Base-by-base conservation (phyloP, 2,797 vertebrate genomes). In the Tapirus indicus region DNA sequence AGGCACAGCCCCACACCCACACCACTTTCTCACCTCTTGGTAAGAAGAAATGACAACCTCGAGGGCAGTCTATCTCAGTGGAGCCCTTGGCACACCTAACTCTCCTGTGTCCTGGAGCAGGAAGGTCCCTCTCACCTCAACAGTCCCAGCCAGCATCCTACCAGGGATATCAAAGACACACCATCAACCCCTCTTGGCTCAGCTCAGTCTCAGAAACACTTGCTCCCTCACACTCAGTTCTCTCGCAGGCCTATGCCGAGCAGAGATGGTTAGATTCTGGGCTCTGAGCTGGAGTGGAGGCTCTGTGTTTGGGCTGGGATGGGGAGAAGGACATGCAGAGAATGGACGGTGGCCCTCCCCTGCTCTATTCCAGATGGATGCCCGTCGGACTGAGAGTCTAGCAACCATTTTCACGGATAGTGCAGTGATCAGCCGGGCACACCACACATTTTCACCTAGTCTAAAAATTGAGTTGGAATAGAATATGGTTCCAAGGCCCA, bases 401-500 rank as follows among this genome's bases (percentile, higher is more conserved):
- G 41, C 52, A 6, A 47, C 58, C 54, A 52, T 77, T 77, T 64
- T 84, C 74, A 96, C 10, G 32, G 79, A 47, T 0, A 83, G 75
- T 0, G 0, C n/a, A 66, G 44, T 1, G 9, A 60, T 58, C 66
- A 71, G 66, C 25, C 0, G 0, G 79, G 11, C 35, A 56, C 11
- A n/a, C 18, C 23, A 0, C 1, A 7, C 1, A 2, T 13, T 9
- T 69, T 88, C 60, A 41, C 7, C 47, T 56, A 23, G 47, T 80
- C 69, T 54, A 35, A 79, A 80, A 66, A 96, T 0, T 69, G 56
- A 78, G 32, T 11, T 90, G 41, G 62, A 77, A 18, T 12, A 58
- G 60, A 75, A 32, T 8, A 29, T 32, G 21, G 10, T 80, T 88
- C 79, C 69, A n/a, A 91, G 68, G 58, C 44, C 49, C 56, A 90